Percentiles rank a stretch among this genome's conserved stretches.
Evolutionary conservation across 2,113 vertebrate genomes (phyloP).

Genomic region (Nyctibius bracteatus): DNA sequence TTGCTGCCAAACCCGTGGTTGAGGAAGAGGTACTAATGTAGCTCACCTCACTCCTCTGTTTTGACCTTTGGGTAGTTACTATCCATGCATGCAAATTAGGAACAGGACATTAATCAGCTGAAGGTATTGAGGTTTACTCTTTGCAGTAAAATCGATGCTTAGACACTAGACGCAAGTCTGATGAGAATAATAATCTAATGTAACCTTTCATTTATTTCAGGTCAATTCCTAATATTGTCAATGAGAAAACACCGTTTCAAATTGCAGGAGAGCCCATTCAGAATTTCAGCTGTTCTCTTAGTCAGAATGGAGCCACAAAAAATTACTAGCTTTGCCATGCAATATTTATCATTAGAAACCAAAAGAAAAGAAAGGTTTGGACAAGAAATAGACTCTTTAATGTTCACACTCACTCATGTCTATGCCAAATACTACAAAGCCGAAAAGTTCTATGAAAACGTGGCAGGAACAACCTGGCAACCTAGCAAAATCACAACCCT

Average conservation of each 20-base stretch:
- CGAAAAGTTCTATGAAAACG: background rate
- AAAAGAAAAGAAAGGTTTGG: background rate
- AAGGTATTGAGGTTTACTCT: background rate
- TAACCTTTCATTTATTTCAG: background rate
- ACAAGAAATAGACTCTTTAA: background rate
- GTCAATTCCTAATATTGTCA: background rate
- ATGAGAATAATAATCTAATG: conserved; percentile 10
- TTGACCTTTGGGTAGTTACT: background rate
- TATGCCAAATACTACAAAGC: background rate
- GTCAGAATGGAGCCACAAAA: background rate
- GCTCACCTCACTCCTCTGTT: background rate
- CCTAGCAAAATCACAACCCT: no score
- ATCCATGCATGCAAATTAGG: background rate
- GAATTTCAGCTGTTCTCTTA: background rate
- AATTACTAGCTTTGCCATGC: background rate
- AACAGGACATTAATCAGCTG: background rate
- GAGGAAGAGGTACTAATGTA: background rate
- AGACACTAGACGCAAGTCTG: background rate
- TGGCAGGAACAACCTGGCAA: no score
- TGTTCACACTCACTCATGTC: background rate
- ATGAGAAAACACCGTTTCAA: background rate
- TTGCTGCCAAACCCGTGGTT: background rate
- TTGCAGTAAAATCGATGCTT: background rate
- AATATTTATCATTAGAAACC: background rate
- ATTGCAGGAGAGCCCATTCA: background rate